These are phyloP conservation scores for Paradoxurus hermaphroditus DNA, from an alignment of 2,113 vertebrate genomes.

Conservation along the genomic window DNA sequence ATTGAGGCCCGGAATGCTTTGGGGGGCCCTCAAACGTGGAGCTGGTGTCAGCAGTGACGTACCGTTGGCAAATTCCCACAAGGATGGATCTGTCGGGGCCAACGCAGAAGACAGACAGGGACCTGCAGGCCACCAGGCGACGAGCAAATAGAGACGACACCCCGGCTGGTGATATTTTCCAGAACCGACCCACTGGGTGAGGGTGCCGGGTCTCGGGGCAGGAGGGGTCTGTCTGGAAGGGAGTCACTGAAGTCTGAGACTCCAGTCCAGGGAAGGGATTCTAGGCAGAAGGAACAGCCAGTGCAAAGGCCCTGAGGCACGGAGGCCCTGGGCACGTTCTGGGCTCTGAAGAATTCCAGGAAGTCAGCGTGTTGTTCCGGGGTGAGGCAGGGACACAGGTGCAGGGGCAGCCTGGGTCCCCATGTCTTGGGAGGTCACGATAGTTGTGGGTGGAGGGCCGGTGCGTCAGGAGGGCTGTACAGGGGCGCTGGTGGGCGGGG, in stretches of 20 bases:
- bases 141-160: not conserved
- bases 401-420: no score
- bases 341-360: not conserved
- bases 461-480: rapidly evolving
- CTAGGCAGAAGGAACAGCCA: not conserved
- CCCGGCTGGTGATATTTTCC: not conserved
- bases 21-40: not conserved
- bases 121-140: not conserved
- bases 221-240: not conserved
- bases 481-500: not conserved
- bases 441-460: not conserved
- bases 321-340: not conserved
- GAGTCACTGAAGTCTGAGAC: not conserved
- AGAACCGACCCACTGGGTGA: not conserved
- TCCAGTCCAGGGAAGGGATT: not conserved
- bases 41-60: not conserved
- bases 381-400: no score
- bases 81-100: not conserved
- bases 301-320: not conserved
- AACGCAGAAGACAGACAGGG: not conserved
- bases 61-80: not conserved
- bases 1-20: rapidly evolving
- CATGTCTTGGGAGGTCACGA: not conserved
- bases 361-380: rapidly evolving
- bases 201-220: not conserved